Conservation (phyloP, 2,797 vertebrate species). For the Heterohyrax brucei region DNA sequence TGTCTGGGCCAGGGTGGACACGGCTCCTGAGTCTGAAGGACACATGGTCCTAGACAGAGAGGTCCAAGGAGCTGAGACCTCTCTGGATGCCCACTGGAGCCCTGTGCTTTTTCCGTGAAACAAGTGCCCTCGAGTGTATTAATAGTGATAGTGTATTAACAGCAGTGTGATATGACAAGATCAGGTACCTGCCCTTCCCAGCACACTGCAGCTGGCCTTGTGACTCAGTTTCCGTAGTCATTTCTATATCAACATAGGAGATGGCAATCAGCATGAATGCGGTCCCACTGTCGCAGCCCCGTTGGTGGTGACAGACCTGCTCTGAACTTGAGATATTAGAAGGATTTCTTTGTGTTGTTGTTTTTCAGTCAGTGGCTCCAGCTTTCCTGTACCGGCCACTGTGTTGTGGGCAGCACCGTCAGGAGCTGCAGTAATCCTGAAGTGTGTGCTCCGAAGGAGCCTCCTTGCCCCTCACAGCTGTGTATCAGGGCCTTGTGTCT, state of each 20-base stretch:
- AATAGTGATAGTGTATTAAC: not conserved
- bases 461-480: rapidly evolving
- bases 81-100: not conserved
- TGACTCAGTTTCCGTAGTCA: not conserved
- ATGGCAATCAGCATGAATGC: not conserved
- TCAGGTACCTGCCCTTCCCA: not conserved
- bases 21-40: not conserved
- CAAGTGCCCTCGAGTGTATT: no score
- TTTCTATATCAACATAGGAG: rapidly evolving
- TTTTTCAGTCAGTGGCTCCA: not conserved
- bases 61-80: rapidly evolving
- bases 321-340: rapidly evolving
- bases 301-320: not conserved
- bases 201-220: not conserved
- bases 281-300: rapidly evolving
- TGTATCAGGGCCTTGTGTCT: no score
- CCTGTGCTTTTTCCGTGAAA: not conserved
- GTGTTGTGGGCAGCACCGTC: not conserved
- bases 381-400: not conserved
- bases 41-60: rapidly evolving
- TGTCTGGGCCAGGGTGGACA: not conserved
- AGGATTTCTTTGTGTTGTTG: not conserved
- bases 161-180: rapidly evolving
- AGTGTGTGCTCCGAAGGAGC: not conserved
- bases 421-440: not conserved